phyloP scores from a whole-genome alignment of 2,888 invertebrate species.

The Nemotelus nigrinus region DNA sequence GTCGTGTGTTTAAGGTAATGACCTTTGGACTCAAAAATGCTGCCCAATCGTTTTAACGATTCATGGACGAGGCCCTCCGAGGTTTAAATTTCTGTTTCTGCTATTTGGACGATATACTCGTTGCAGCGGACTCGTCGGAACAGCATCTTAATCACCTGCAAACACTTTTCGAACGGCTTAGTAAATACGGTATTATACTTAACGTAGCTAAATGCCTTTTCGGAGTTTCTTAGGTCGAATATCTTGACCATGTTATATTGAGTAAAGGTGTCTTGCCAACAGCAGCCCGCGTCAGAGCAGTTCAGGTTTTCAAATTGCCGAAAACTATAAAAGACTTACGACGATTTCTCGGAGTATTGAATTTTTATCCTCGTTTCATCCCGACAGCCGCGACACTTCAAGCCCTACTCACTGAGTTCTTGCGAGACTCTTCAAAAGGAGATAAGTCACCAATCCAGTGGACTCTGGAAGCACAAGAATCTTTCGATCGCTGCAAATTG shows the following conservation, averaged over 20 bases:
- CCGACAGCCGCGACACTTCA: background rate
- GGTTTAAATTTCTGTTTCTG: too few species aligned
- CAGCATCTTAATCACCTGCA: background rate
- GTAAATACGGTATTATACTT: background rate
- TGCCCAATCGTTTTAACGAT: background rate
- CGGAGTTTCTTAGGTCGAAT: background rate
- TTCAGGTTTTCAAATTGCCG: background rate
- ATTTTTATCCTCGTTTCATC: background rate
- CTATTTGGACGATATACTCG: slow-evolving; percentile 18
- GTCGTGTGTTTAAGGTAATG: background rate
- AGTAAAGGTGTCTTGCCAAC: background rate
- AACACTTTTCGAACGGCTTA: background rate
- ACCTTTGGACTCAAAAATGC: too few species aligned
- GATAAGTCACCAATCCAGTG: background rate
- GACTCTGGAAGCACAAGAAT: background rate
- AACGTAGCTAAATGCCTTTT: background rate
- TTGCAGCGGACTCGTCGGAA: background rate
- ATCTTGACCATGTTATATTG: background rate
- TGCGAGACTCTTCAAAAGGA: background rate
- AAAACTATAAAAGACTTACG: background rate
- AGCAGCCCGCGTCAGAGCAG: background rate
- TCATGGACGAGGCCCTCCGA: too few species aligned
- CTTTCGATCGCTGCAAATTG: background rate
- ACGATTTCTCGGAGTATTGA: background rate
- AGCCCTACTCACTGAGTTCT: background rate